Evolutionary conservation across 2,113 vertebrate genomes (phyloP).

Genomic region (Pluvialis apricaria): DNA sequence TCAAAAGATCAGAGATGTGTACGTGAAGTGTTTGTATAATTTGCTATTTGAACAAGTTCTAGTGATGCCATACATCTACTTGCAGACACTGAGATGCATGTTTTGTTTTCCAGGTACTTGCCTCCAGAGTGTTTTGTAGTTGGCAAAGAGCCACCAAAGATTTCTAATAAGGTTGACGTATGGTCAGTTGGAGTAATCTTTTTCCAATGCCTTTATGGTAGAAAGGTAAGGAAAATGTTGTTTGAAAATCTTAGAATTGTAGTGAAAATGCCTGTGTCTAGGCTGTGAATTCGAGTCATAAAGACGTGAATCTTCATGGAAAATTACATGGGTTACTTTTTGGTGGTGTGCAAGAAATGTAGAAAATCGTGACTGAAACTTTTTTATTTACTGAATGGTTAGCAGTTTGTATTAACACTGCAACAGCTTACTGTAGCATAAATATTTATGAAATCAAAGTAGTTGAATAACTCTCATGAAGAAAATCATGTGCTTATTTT

Average conservation of each 20-base stretch:
- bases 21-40: neutral
- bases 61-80: neutral
- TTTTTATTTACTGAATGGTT: neutral
- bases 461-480: conserved; percentile 11
- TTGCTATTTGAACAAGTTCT: neutral
- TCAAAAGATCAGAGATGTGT: neutral
- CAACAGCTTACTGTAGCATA: neutral
- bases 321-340: neutral
- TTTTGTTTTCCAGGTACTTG: conserved; percentile 84
- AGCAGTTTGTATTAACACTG: neutral
- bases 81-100: neutral
- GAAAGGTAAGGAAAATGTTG: conserved; percentile 82
- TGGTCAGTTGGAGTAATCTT: conserved; percentile 99
- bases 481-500: conserved; percentile 49
- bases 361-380: neutral
- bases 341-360: neutral
- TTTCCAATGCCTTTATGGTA: conserved; percentile 98
- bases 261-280: neutral
- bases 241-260: neutral
- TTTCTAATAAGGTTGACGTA: conserved; percentile 99
- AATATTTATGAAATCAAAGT: conserved; percentile 17
- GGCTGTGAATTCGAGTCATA: neutral
- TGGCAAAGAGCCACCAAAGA: conserved; percentile 98
- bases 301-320: neutral
- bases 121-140: conserved; percentile 99